Conservation (phyloP, 37 sponge, comb jelly and placozoan genomes). For the Oopsacas minuta region DNA sequence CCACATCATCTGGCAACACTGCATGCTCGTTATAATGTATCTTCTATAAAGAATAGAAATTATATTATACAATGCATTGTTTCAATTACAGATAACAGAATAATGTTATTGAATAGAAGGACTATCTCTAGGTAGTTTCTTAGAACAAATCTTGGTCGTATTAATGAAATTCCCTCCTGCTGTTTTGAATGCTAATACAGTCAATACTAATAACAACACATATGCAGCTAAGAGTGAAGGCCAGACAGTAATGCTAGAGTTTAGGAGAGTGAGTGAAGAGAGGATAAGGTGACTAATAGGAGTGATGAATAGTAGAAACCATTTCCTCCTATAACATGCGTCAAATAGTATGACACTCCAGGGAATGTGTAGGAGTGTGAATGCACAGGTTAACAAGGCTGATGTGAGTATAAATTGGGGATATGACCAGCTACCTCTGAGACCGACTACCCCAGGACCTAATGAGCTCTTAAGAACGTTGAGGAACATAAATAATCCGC, state of each 20-base stretch:
- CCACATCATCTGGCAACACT: too few species aligned
- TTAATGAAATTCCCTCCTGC: not conserved
- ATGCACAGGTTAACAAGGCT: not conserved
- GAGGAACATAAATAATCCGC: slow-evolving; percentile 31
- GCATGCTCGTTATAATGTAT: too few species aligned
- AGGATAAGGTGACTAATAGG: not conserved
- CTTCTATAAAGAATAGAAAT: too few species aligned
- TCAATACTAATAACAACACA: not conserved
- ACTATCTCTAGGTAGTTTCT: not conserved
- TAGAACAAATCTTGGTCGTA: not conserved
- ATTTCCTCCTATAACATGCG: not conserved
- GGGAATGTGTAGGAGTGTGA: slow-evolving; percentile 3
- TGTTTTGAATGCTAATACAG: not conserved
- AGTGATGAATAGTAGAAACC: not conserved
- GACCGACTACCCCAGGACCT: slow-evolving; percentile 41
- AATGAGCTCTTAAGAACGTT: slow-evolving; percentile 36
- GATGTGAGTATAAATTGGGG: not conserved
- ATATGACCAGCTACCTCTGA: slow-evolving; percentile 13
- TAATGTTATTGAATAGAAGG: not conserved
- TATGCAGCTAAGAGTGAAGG: not conserved
- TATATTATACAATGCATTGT: not conserved
- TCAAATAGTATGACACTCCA: slow-evolving; percentile 8
- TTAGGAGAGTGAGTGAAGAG: not conserved
- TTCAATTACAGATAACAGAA: not conserved
- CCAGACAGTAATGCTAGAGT: not conserved